phyloP scores from a whole-genome alignment of 2,797 vertebrate species.

The Alosa sapidissima region DNA sequence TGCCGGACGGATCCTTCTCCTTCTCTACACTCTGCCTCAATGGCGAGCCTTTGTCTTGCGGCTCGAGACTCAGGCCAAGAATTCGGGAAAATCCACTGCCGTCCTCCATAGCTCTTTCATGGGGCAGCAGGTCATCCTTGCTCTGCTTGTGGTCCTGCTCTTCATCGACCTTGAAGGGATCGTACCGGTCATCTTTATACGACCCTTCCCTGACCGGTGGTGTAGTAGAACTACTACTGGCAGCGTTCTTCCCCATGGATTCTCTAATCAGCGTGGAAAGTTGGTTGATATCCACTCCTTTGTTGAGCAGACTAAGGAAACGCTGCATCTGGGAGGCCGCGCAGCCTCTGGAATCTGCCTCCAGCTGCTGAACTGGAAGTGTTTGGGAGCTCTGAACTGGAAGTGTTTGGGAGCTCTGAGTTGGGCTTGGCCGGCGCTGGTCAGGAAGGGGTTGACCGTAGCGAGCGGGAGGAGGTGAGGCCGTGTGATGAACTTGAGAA shows the following conservation, averaged over 20 bases:
- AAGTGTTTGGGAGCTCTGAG: slow-evolving; percentile 23
- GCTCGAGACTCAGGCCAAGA: slow-evolving; percentile 79
- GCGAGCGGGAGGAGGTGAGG: slow-evolving; percentile 24
- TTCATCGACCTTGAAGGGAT: slow-evolving; percentile 47
- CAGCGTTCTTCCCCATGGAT: neutral
- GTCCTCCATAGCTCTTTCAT: slow-evolving; percentile 86
- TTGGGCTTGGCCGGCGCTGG: slow-evolving; percentile 44
- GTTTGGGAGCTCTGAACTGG: neutral
- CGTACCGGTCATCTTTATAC: slow-evolving; percentile 49
- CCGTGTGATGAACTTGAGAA: neutral
- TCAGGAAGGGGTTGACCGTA: neutral
- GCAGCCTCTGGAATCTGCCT: slow-evolving; percentile 54
- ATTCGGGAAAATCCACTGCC: slow-evolving; percentile 85
- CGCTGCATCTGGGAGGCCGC: slow-evolving; percentile 78
- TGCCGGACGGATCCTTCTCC: slow-evolving; percentile 80
- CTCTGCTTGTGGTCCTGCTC: neutral
- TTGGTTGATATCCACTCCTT: slow-evolving; percentile 70
- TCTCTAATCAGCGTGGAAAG: slow-evolving; percentile 62
- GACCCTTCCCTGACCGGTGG: slow-evolving; percentile 38
- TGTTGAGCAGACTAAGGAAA: slow-evolving; percentile 85
- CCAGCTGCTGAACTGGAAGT: neutral
- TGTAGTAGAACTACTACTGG: neutral
- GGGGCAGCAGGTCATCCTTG: slow-evolving; percentile 83
- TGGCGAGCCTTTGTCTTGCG: slow-evolving; percentile 64
- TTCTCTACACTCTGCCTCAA: slow-evolving; percentile 74